Conservation (phyloP, 2,888 invertebrate genomes). For the Steinernema hermaphroditum region DNA sequence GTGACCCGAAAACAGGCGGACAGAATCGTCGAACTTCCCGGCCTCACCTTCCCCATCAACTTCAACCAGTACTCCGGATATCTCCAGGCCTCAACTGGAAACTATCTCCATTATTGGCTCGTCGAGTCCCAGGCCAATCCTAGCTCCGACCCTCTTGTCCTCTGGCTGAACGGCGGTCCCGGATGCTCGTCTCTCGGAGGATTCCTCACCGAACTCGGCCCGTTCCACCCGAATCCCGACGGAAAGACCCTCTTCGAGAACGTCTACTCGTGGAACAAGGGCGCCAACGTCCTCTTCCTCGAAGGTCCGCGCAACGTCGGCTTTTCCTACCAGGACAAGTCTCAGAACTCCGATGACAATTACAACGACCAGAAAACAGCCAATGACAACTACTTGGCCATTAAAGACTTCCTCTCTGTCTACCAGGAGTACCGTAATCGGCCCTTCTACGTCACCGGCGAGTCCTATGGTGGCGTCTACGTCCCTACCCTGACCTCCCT, state of each 20-base stretch:
- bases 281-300: slow-evolving; percentile 36
- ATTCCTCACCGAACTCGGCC: slow-evolving; percentile 68
- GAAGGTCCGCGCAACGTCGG: slow-evolving; percentile 31
- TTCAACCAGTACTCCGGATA: slow-evolving; percentile 70
- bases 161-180: slow-evolving; percentile 69
- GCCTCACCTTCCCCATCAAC: slow-evolving; percentile 53
- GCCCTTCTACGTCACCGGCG: slow-evolving; percentile 69
- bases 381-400: slow-evolving; percentile 68
- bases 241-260: slow-evolving; percentile 63
- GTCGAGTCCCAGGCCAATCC: slow-evolving; percentile 66
- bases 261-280: slow-evolving; percentile 49
- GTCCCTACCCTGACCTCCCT: slow-evolving; percentile 68
- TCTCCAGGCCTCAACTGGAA: slow-evolving; percentile 53
- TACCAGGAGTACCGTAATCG: slow-evolving; percentile 68
- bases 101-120: slow-evolving; percentile 69
- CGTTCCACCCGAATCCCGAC: slow-evolving; percentile 66
- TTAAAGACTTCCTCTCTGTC: slow-evolving; percentile 69
- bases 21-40: slow-evolving; percentile 48
- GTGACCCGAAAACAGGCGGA: slow-evolving; percentile 41
- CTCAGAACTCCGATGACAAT: slow-evolving; percentile 7
- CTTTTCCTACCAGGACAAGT: slow-evolving; percentile 17
- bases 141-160: slow-evolving; percentile 67
- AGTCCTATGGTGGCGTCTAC: slow-evolving; percentile 70
- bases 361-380: slow-evolving; percentile 63
- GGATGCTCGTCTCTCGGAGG: slow-evolving; percentile 69